Base-by-base conservation (phyloP, 1,140 invertebrate species). In the Neelides sp. region DNA sequence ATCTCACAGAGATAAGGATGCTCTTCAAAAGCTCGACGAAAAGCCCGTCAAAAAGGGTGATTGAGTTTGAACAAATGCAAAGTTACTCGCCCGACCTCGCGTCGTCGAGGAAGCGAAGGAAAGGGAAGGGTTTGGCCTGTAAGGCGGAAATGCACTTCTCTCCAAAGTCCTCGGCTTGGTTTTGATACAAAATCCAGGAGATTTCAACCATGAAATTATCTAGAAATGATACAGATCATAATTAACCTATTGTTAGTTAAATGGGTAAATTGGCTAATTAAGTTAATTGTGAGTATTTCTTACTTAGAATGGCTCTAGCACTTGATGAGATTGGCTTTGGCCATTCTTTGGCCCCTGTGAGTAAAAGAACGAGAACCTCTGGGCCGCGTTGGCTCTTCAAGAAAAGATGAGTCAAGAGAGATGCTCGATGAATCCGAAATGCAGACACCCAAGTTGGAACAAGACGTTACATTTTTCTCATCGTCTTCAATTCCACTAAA, bases 1-100 rank as follows among this genome's bases (percentile, higher is more conserved):
- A 93, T 69, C 3, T 82, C 78, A 82, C 88, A 92, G 0, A 88
- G 66, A 2, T 92, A 70, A 0, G 85, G 83, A 43, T 82, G 77
- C 0, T 79, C 78, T 57, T 85, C 82, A 63, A 94, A 81, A 19
- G 76, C 77, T 55, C 82, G 75, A 48, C 83, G 77, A 59, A 94
- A n/a, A n/a, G n/a, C n/a, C n/a, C n/a, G n/a, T n/a, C n/a, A n/a
- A n/a, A n/a, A n/a, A n/a, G n/a, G n/a, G n/a, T n/a, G n/a, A n/a
- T n/a, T n/a, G n/a, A n/a, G n/a, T n/a, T n/a, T n/a, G n/a, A n/a
- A n/a, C n/a, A n/a, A n/a, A n/a, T n/a, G n/a, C n/a, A n/a, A n/a
- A n/a, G n/a, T n/a, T n/a, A n/a, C n/a, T n/a, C n/a, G n/a, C n/a
- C n/a, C n/a, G n/a, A n/a, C n/a, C n/a, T n/a, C n/a, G n/a, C n/a